Base-by-base conservation (phyloP, 2,113 vertebrate species). In the Aphyosemion australe region DNA sequence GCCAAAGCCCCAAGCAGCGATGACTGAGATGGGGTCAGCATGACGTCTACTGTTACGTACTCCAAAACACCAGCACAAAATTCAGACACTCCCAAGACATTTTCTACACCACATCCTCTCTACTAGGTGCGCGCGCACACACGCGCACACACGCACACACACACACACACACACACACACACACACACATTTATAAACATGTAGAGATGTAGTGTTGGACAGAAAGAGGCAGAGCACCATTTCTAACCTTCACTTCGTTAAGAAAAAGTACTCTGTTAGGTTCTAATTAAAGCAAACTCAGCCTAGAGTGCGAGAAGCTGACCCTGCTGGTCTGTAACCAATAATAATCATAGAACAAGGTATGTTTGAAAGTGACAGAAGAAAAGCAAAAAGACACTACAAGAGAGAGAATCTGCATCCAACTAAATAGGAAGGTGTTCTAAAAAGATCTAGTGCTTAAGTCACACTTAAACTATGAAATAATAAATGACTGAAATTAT, bases 11-110 rank as follows among this genome's bases (percentile, higher is more conserved):
- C 80, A 81, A 67, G 78, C 79, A 65, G 74, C 41, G 68, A 82
- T 87, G 84, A 80, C 72, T 78, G 76, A 80, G 65, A 82, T 84
- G 84, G 81, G 37, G 71, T 84, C 80, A 84, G 76, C 76, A 45
- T 76, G 82, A 87, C 68, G 67, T 79, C 72, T 78, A 83, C 63
- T 69, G 83, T 85, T 83, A 88, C 16, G 64, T 72, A 82, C 48
- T 54, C 10, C 59, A 72, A 55, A 62, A 86, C 52, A 71, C 65
- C 46, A 41, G 55, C 21, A 71, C 42, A 14, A 37, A 2, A 47
- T 16, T 60, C 53, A 69, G 53, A 54, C 5, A 66, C 65, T 51
- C 53, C 26, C 11, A 54, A 12, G 12, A 51, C 46, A 46, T 14
- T 39, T 42, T 55, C 32, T 9, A 31, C 2, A 45, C 55, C n/a